These are phyloP conservation scores for Lysiphlebus fabarum DNA, from an alignment of 1,140 invertebrate species.

Conservation along the genomic window DNA sequence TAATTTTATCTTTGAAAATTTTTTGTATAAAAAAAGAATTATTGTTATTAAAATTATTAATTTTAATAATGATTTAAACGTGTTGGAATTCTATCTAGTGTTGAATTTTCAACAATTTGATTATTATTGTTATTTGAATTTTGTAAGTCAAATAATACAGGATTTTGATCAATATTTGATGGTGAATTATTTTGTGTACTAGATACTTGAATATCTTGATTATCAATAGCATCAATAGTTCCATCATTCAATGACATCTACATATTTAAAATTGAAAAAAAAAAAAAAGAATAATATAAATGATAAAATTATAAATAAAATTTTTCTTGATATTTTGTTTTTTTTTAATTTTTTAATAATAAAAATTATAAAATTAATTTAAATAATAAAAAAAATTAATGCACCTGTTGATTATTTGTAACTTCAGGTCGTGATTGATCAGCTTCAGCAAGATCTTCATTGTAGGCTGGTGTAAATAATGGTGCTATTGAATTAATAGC, in stretches of 20 bases:
- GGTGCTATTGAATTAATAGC: slow-evolving; percentile 19
- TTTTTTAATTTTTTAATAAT: background rate
- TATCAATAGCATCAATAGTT: slow-evolving; percentile 22
- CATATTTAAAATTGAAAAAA: background rate
- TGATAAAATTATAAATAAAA: slow-evolving; percentile 8
- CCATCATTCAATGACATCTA: slow-evolving; percentile 26
- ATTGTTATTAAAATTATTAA: too few species aligned
- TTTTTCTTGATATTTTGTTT: background rate
- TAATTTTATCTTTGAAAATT: too few species aligned
- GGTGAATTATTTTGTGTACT: slow-evolving; percentile 26
- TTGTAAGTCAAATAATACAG: slow-evolving; percentile 19
- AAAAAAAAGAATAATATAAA: too few species aligned
- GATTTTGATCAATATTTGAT: slow-evolving; percentile 21
- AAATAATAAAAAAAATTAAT: slow-evolving; percentile 8
- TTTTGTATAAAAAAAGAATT: too few species aligned
- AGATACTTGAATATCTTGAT: background rate
- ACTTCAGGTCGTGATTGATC: slow-evolving; percentile 51
- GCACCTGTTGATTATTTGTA: slow-evolving; percentile 39
- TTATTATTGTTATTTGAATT: slow-evolving; percentile 32
- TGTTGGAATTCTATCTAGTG: slow-evolving; percentile 33
- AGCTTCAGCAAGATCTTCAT: slow-evolving; percentile 57
- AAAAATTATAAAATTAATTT: background rate
- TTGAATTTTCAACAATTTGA: slow-evolving; percentile 25
- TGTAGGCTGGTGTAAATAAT: slow-evolving; percentile 36
- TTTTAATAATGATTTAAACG: slow-evolving; percentile 28